These are phyloP conservation scores for Priapulus caudatus DNA, from an alignment of 2,888 invertebrate genomes.

Conservation along the genomic window DNA sequence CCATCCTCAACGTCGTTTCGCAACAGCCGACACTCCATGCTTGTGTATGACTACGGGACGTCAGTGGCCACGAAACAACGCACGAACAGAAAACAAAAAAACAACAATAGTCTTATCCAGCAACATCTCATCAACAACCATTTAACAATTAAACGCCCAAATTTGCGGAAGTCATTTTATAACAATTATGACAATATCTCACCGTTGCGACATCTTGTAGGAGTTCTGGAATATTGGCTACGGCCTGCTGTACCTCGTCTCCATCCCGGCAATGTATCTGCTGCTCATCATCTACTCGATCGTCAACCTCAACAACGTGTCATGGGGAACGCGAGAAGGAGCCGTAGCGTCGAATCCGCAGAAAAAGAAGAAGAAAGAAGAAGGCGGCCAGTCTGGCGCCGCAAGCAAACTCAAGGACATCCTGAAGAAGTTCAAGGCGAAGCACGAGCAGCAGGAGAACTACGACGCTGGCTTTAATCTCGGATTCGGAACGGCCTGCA, in stretches of 20 bases:
- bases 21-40: too few species aligned
- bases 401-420: not conserved
- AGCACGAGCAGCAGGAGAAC: not conserved
- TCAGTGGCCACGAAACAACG: too few species aligned
- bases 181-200: too few species aligned
- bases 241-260: conserved; percentile 31
- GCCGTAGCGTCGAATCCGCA: conserved; percentile 15
- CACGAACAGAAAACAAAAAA: too few species aligned
- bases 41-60: too few species aligned
- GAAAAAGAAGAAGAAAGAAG: conserved; percentile 29
- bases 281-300: conserved; percentile 34
- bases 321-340: conserved; percentile 35
- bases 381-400: conserved; percentile 14
- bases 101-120: too few species aligned
- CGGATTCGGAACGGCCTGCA: not conserved
- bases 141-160: too few species aligned
- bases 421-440: conserved; percentile 1
- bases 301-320: conserved; percentile 33
- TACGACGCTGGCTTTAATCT: not conserved
- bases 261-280: conserved; percentile 32
- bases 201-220: too few species aligned
- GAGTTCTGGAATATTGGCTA: conserved; percentile 22
- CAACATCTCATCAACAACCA: too few species aligned
- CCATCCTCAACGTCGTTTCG: too few species aligned
- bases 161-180: too few species aligned